Evolutionary conservation across 2,888 invertebrate genomes (phyloP).

Genomic region (Himalopsyche kuldschensis): DNA sequence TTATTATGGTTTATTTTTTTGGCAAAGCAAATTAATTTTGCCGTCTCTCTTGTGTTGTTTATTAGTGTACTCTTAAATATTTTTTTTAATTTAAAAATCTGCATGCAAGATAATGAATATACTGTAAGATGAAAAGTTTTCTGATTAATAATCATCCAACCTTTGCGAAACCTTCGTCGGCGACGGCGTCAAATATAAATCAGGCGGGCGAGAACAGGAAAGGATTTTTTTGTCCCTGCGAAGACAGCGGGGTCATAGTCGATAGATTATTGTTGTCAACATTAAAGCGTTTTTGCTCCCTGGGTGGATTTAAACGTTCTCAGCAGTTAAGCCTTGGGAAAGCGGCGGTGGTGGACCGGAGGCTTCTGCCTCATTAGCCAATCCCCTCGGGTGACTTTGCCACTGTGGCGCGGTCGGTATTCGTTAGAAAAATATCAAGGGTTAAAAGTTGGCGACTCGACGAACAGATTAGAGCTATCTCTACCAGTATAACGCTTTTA

Average conservation of each 20-base stretch:
- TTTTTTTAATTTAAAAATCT: too few species aligned
- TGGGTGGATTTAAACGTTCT: constrained; percentile 23
- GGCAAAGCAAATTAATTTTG: too few species aligned
- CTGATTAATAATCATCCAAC: background rate
- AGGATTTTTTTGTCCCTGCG: background rate
- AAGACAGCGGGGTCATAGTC: constrained; percentile 6
- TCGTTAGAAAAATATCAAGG: background rate
- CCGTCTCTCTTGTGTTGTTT: too few species aligned
- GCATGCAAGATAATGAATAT: too few species aligned
- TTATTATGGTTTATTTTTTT: too few species aligned
- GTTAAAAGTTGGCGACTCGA: background rate
- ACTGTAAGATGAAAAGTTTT: too few species aligned
- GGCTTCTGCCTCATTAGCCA: constrained; percentile 25
- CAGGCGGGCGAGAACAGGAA: background rate
- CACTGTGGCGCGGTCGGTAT: background rate
- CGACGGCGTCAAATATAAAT: background rate
- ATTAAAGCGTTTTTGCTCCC: constrained; percentile 31
- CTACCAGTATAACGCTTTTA: background rate
- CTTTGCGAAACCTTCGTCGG: background rate
- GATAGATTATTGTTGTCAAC: constrained; percentile 38
- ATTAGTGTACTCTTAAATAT: too few species aligned
- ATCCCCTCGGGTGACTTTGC: background rate
- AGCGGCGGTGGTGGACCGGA: constrained; percentile 17
- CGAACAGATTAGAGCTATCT: background rate
- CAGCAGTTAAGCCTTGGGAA: constrained; percentile 26